A percentile compares a stretch with the other conserved stretches of the same genome.
phyloP scores from a whole-genome alignment of 2,797 vertebrate genomes.

The Mormyrus hasselquistii region DNA sequence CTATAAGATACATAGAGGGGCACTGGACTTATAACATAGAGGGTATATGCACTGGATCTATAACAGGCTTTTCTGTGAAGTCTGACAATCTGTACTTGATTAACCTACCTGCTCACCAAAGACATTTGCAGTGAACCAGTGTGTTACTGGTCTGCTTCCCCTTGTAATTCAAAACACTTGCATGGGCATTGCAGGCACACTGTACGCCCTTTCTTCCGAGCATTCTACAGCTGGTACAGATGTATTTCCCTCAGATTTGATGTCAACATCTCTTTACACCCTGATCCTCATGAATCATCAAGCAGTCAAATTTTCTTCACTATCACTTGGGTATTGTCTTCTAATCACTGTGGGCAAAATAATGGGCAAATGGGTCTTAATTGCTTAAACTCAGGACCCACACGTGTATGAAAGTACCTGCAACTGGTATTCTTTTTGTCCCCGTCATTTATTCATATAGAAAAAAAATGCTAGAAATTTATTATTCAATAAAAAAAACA shows the following conservation, averaged over 20 bases:
- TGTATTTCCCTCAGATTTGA: neutral
- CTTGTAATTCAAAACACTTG: neutral
- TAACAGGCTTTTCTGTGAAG: neutral
- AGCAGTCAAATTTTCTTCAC: neutral
- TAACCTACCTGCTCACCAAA: neutral
- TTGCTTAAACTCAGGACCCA: neutral
- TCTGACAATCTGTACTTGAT: neutral
- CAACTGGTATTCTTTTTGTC: neutral
- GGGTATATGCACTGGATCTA: neutral
- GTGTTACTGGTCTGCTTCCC: neutral
- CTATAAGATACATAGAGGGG: neutral
- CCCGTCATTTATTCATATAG: neutral
- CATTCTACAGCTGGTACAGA: neutral
- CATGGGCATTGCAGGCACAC: neutral
- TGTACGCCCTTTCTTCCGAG: neutral
- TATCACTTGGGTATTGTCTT: neutral
- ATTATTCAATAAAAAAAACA: neutral
- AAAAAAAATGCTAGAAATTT: neutral
- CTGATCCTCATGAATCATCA: neutral
- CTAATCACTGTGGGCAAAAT: neutral
- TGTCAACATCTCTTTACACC: neutral
- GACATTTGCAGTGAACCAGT: neutral
- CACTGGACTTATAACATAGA: too few relatives aligned
- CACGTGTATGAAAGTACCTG: neutral
- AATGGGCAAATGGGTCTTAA: neutral